phyloP scores from a whole-genome alignment of 2,797 vertebrate genomes.

The Bradypus variegatus region DNA sequence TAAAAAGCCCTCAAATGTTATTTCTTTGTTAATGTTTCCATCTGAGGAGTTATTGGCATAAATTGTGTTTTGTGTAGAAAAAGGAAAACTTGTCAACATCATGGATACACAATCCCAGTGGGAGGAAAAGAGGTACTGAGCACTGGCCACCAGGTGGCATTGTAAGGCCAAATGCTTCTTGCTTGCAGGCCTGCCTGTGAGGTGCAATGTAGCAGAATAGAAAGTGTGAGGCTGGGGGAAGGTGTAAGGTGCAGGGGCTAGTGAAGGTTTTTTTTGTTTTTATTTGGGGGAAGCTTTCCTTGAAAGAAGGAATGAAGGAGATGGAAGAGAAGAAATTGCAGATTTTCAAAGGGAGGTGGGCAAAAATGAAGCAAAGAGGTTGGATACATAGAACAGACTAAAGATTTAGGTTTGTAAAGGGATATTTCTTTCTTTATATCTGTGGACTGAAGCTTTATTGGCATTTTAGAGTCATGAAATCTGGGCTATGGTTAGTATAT shows the following conservation, averaged over 20 bases:
- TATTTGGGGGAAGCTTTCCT: not conserved
- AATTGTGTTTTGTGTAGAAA: not conserved
- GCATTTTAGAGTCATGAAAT: not conserved
- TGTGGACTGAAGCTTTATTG: not conserved
- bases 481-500: not conserved
- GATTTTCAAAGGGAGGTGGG: not conserved
- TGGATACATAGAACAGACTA: not conserved
- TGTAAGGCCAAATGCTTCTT: not conserved
- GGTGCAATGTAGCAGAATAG: not conserved
- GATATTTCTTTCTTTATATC: not conserved
- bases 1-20: not conserved
- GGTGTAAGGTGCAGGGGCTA: not conserved
- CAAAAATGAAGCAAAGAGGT: not conserved
- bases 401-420: not conserved
- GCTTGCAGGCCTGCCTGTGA: not conserved
- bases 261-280: not conserved
- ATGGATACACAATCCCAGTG: not conserved
- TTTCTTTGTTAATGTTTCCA: not conserved
- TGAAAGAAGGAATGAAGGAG: slow-evolving; percentile 20
- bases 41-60: not conserved
- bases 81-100: not conserved
- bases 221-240: not conserved
- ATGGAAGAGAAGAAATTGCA: not conserved
- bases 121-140: not conserved
- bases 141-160: not conserved